These are phyloP conservation scores for Pygoscelis antarcticus DNA, from an alignment of 2,113 vertebrate genomes.

Conservation along the genomic window DNA sequence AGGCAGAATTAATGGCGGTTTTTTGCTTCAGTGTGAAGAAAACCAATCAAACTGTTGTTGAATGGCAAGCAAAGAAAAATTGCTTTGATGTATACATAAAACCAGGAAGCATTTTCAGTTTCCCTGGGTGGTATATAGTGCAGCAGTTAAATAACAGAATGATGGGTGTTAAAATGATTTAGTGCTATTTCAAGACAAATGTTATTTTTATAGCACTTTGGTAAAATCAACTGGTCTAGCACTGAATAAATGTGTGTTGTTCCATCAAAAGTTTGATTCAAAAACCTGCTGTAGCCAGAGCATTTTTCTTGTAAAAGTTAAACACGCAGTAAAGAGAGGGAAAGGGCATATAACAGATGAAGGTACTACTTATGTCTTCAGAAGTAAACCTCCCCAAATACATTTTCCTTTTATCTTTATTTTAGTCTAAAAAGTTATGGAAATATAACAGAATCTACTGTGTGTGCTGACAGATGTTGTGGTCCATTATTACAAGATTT, in stretches of 20 bases:
- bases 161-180: constrained; percentile 5
- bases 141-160: not conserved
- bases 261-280: not conserved
- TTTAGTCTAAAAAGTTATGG: not conserved
- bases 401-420: not conserved
- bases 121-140: not conserved
- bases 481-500: not conserved
- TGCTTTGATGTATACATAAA: not conserved
- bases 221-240: not conserved
- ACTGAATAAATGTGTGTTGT: not conserved
- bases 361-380: not conserved
- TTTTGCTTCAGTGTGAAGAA: not conserved
- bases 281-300: not conserved
- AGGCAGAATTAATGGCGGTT: not conserved
- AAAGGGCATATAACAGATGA: not conserved
- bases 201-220: not conserved
- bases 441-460: not conserved
- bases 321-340: not conserved
- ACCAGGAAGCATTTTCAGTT: not conserved
- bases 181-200: not conserved
- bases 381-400: not conserved
- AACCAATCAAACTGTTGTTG: not conserved
- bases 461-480: not conserved
- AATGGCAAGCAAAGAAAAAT: constrained; percentile 27
- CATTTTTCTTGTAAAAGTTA: not conserved